A percentile compares a stretch with the other conserved stretches of the same genome.
Conservation (phyloP, 2,797 vertebrate genomes). For the Micropoecilia bifurca region DNA sequence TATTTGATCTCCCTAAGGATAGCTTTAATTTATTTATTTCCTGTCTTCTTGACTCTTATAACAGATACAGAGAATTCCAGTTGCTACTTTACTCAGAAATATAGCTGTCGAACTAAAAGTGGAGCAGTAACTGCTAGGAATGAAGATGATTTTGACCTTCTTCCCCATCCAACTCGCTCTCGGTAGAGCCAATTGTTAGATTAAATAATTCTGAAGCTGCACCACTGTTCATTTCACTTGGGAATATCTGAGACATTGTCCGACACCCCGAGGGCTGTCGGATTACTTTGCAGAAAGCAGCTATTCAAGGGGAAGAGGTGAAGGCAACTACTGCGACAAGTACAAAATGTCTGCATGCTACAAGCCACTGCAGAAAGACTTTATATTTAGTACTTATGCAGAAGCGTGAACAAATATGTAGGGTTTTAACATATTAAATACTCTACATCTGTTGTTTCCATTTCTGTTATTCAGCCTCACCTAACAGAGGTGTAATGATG, state of each 20-base stretch:
- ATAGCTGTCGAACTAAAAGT: neutral
- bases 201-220: constrained; percentile 37
- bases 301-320: constrained; percentile 56
- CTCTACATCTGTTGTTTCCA: neutral
- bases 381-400: constrained; percentile 16
- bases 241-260: constrained; percentile 51
- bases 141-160: constrained; percentile 13
- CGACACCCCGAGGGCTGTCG: constrained; percentile 47
- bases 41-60: neutral
- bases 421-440: neutral
- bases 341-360: constrained; percentile 43
- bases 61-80: neutral
- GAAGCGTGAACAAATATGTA: neutral
- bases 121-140: neutral
- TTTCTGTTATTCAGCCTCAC: neutral
- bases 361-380: constrained; percentile 16
- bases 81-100: neutral
- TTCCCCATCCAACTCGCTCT: constrained; percentile 19
- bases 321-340: constrained; percentile 54
- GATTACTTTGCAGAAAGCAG: constrained; percentile 65
- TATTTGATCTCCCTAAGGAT: neutral
- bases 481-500: neutral
- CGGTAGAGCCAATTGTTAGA: constrained; percentile 30
- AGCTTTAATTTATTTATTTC: neutral
- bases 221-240: constrained; percentile 48